Evolutionary conservation across 2,113 vertebrate species (phyloP).

Genomic region (Halcyon senegalensis): DNA sequence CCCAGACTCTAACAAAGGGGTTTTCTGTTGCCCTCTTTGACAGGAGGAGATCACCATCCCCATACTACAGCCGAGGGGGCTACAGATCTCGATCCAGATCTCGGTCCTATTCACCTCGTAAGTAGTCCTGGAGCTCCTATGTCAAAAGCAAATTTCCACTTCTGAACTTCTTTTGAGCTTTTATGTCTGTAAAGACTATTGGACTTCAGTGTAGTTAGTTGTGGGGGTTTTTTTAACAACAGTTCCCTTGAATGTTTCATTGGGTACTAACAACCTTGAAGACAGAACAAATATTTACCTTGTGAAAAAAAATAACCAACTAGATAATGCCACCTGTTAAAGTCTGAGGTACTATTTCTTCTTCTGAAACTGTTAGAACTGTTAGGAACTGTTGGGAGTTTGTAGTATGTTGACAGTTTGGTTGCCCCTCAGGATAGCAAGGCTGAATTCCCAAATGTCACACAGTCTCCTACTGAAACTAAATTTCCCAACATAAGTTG

Average conservation of each 20-base stretch:
- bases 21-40: neutral
- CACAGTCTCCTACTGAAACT: fast-evolving
- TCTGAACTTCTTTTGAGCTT: neutral
- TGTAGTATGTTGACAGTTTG: neutral
- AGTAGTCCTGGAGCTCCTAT: conserved; percentile 55
- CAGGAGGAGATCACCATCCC: conserved; percentile 94
- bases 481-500: neutral
- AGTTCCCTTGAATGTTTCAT: neutral
- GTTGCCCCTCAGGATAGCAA: neutral
- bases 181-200: neutral
- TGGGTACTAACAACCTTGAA: neutral
- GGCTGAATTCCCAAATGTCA: fast-evolving
- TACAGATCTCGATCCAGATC: conserved; percentile 94
- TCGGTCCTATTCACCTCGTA: conserved; percentile 94
- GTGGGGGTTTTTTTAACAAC: neutral
- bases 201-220: fast-evolving
- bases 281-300: neutral
- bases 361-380: neutral
- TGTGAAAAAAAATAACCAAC: neutral
- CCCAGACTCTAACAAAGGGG: fast-evolving
- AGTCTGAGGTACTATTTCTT: neutral
- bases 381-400: neutral
- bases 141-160: neutral
- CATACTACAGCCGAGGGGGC: conserved; percentile 90
- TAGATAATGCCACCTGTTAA: neutral